These are phyloP conservation scores for Fundulus diaphanus DNA, from an alignment of 2,797 vertebrate genomes.

Conservation along the genomic window DNA sequence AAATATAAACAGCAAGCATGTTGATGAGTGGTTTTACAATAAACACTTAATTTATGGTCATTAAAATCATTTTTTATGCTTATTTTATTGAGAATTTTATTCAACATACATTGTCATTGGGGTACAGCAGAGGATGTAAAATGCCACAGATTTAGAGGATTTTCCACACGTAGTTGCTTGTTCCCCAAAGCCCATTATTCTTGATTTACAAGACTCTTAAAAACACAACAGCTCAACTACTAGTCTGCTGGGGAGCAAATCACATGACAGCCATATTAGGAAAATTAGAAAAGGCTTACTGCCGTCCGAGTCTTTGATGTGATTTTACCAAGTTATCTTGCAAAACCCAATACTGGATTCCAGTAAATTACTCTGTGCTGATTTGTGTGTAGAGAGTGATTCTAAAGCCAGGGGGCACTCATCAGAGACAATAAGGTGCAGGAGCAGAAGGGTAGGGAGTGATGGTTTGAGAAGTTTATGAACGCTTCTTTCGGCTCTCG, in stretches of 20 bases:
- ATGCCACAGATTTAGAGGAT: constrained; percentile 33
- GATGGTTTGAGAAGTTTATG: constrained; percentile 70
- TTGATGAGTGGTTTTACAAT: constrained; percentile 32
- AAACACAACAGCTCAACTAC: not conserved
- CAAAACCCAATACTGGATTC: constrained; percentile 23
- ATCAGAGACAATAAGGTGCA: constrained; percentile 5
- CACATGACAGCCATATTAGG: constrained; percentile 24
- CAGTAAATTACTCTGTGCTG: constrained; percentile 26
- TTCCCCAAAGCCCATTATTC: constrained; percentile 31
- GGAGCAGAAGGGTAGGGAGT: not conserved
- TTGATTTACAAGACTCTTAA: constrained; percentile 23
- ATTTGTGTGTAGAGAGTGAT: constrained; percentile 7
- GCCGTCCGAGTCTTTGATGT: constrained; percentile 34
- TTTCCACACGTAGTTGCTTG: constrained; percentile 29
- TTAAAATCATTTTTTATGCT: constrained; percentile 1
- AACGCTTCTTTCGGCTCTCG: constrained; percentile 90
- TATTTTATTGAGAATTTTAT: constrained; percentile 10
- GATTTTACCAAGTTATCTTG: constrained; percentile 11
- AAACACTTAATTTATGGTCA: constrained; percentile 21
- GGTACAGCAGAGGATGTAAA: constrained; percentile 20
- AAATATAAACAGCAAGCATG: constrained; percentile 39
- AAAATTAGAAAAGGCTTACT: constrained; percentile 6
- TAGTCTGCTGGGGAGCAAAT: constrained; percentile 17
- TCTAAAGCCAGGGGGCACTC: constrained; percentile 11
- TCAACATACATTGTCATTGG: not conserved